Evolutionary conservation across 2,888 invertebrate species (phyloP), one percentile per base, ranked within the genome.

Genomic region (Tachina lurida): DNA sequence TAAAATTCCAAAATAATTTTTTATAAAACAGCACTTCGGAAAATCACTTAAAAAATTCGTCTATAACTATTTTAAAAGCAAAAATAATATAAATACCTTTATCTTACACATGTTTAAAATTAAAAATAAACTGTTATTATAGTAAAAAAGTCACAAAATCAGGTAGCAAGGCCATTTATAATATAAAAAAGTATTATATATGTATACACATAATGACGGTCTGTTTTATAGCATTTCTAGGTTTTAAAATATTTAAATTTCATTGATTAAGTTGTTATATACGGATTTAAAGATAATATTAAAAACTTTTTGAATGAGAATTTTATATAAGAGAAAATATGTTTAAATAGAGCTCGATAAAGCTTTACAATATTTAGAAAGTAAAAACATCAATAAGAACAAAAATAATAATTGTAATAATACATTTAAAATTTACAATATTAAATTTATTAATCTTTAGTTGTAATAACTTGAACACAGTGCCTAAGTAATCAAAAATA

Each of bases 401-500:
- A 86, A 82, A 87, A 80, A 58, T 71, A 70, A 79, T 71, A 68
- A 65, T 41, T 84, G 82, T 56, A 86, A 84, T 73, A 88, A 88
- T 86, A 89, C 85, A 88, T 87, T 86, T 79, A 86, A 86, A 86
- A 79, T 83, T 86, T 84, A 86, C 86, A 86, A 85, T 86, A 86
- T 86, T 87, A 90, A 89, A 90, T 90, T 90, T 90, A 91, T 84
- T 84, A 90, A 90, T 91, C 89, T 91, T 88, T 91, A 91, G 91
- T 91, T 91, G 90, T 91, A 91, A 91, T 92, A 92, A 86, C 83
- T 86, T 92, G 92, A 92, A 92, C 92, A 92, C 92, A 92, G 92
- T 92, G 92, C 92, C 92, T 92, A 92, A 91, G 91, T 92, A 92
- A 92, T 92, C 91, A 92, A 91, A 90, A 86, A 82, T 52, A 84